Conservation (phyloP, 2,888 invertebrate species). For the Drymonia ruficornis region DNA sequence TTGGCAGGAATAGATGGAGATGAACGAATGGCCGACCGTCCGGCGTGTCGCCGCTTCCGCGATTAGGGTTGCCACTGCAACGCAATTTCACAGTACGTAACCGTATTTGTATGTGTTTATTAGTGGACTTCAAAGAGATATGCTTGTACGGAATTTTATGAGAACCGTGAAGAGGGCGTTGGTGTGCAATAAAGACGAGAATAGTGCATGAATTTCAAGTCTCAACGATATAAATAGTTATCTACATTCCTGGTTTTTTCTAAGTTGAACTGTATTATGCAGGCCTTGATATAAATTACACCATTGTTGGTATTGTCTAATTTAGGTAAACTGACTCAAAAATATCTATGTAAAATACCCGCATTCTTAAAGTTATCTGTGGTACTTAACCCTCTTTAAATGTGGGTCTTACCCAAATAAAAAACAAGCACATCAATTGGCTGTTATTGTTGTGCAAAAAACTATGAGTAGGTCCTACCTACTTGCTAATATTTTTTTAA, state of each 20-base stretch:
- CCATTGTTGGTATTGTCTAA: no score
- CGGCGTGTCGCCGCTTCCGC: slow-evolving; percentile 74
- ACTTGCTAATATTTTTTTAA: no score
- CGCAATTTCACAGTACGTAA: slow-evolving; percentile 8
- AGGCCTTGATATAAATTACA: no score
- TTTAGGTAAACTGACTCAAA: background rate
- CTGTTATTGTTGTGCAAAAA: no score
- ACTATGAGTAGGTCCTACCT: no score
- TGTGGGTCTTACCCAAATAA: no score
- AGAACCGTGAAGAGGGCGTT: background rate
- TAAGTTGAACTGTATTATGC: no score
- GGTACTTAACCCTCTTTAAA: no score
- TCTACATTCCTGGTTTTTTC: no score
- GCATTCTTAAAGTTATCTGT: background rate
- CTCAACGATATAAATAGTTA: no score
- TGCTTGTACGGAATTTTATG: background rate
- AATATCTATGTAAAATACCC: slow-evolving; percentile 10
- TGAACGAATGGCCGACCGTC: slow-evolving; percentile 55
- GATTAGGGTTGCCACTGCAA: slow-evolving; percentile 45
- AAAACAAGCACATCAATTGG: no score
- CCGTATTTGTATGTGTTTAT: slow-evolving; percentile 1
- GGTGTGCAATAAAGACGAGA: background rate
- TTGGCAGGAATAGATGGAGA: slow-evolving; percentile 71
- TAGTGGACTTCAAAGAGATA: background rate
- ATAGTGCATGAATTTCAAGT: background rate